Evolutionary conservation across 1,140 invertebrate genomes (phyloP).

Genomic region (Orchestia grillus): DNA sequence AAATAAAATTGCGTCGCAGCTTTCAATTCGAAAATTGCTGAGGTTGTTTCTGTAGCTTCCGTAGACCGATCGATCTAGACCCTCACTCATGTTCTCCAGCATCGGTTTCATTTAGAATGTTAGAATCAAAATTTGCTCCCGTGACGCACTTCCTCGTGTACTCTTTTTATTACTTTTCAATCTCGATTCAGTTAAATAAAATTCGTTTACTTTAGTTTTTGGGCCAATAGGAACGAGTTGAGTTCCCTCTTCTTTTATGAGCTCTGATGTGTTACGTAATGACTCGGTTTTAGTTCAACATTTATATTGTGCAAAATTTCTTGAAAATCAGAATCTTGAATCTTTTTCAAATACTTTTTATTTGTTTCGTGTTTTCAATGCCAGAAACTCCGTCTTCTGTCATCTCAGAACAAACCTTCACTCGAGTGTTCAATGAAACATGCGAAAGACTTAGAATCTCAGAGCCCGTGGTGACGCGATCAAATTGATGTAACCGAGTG

Average conservation of each 20-base stretch:
- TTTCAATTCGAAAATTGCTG: neutral
- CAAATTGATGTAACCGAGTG: neutral
- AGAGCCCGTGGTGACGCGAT: neutral
- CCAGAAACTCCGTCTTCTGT: too few species aligned
- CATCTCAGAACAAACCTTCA: neutral
- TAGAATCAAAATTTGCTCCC: neutral
- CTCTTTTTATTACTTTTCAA: neutral
- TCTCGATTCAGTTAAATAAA: neutral
- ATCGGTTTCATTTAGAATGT: neutral
- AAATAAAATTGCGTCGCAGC: neutral
- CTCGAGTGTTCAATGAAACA: neutral
- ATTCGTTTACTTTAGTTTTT: neutral
- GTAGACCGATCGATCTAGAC: neutral
- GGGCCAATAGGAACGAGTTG: too few species aligned
- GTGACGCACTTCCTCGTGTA: neutral
- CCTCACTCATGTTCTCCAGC: neutral
- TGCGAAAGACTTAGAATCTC: neutral
- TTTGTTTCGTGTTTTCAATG: too few species aligned
- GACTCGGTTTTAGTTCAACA: neutral
- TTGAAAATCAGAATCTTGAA: too few species aligned
- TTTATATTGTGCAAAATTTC: too few species aligned
- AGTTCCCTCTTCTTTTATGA: neutral
- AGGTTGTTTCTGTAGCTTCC: neutral
- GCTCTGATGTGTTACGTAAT: neutral
- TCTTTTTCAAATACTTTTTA: too few species aligned